phyloP scores from a whole-genome alignment of 2,888 invertebrate genomes.

The Synergus japonicus region DNA sequence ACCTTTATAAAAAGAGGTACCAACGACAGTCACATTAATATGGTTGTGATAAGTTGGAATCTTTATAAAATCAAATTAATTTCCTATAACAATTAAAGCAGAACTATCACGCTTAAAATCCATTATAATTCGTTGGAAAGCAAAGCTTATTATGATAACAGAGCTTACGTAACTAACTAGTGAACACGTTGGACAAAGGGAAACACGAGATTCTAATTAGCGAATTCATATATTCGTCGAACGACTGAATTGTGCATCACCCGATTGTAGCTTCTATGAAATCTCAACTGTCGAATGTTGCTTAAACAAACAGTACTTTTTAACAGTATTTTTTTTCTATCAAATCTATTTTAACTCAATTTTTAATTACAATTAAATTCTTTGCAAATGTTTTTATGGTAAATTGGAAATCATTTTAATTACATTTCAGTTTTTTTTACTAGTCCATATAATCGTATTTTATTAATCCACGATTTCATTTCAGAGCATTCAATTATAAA shows the following conservation, averaged over 20 bases:
- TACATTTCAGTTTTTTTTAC: neutral
- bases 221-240: constrained; percentile 27
- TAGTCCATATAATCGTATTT: neutral
- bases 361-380: neutral
- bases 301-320: neutral
- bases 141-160: constrained; percentile 23
- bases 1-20: no score
- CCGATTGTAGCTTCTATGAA: neutral
- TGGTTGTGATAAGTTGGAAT: neutral
- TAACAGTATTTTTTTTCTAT: neutral
- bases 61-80: neutral
- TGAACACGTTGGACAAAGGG: constrained; percentile 31
- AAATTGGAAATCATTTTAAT: neutral
- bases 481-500: neutral
- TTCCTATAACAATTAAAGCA: neutral
- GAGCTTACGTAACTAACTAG: constrained; percentile 15
- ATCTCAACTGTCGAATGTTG: neutral
- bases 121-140: constrained; percentile 8
- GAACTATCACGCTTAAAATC: neutral
- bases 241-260: constrained; percentile 16
- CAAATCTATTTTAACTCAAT: neutral
- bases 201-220: constrained; percentile 38
- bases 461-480: neutral
- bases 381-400: neutral
- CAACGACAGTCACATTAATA: no score